These are phyloP conservation scores for Cephus cinctus DNA, from an alignment of 1,140 invertebrate genomes.

Conservation along the genomic window DNA sequence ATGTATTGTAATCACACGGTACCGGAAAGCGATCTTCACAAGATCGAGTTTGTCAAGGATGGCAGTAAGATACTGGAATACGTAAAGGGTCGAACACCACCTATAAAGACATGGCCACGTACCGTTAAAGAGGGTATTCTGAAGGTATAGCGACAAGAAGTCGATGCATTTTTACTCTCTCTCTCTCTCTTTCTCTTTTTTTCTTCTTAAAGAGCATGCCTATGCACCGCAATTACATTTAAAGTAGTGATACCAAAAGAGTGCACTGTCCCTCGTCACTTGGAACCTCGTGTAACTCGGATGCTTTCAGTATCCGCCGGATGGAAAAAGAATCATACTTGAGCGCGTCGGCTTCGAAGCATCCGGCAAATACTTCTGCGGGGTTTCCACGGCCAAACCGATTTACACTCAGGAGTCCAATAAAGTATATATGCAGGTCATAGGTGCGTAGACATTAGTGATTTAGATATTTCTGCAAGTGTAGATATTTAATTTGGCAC, in stretches of 20 bases:
- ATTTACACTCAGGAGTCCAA: slow-evolving; percentile 75
- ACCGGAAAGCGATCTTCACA: slow-evolving; percentile 46
- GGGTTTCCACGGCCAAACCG: slow-evolving; percentile 73
- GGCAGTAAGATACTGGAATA: slow-evolving; percentile 78
- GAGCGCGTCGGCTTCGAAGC: slow-evolving; percentile 73
- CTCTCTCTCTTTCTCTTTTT: no score
- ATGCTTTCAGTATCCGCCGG: slow-evolving; percentile 66
- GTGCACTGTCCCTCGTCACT: no score
- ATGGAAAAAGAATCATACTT: slow-evolving; percentile 72
- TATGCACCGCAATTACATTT: no score
- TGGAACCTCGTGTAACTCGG: slow-evolving; percentile 9
- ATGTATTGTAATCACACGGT: slow-evolving; percentile 55
- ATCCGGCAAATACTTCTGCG: slow-evolving; percentile 71
- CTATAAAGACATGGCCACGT: no score
- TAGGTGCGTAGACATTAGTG: slow-evolving; percentile 64
- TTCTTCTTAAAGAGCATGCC: no score
- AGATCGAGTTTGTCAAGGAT: slow-evolving; percentile 71
- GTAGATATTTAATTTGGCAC: no score
- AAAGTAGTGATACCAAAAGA: no score
- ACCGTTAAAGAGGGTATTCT: no score
- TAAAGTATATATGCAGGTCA: slow-evolving; percentile 70
- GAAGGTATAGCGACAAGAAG: no score
- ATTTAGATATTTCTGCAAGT: no score
- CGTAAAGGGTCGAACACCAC: slow-evolving; percentile 71
- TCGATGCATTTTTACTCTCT: no score